phyloP scores from a whole-genome alignment of 2,797 vertebrate species.

The Anableps anableps region DNA sequence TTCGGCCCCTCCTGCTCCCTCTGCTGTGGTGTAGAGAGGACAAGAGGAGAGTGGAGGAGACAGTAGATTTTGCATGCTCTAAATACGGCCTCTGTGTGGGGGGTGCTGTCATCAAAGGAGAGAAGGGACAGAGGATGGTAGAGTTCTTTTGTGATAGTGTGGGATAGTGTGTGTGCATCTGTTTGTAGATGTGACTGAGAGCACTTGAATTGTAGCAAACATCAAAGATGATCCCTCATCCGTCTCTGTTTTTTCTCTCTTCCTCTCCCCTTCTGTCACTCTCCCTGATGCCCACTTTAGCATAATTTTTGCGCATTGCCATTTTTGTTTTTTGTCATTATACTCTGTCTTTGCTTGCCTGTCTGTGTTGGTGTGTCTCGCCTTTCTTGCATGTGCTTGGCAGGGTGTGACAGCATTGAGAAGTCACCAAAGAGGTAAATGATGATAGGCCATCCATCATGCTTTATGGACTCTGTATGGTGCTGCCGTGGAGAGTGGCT shows the following conservation, averaged over 20 bases:
- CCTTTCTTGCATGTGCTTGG: constrained; percentile 74
- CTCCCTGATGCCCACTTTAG: constrained; percentile 66
- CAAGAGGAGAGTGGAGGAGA: constrained; percentile 73
- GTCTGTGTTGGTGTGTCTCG: constrained; percentile 68
- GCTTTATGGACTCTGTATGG: constrained; percentile 81
- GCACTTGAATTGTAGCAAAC: constrained; percentile 68
- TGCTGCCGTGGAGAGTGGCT: constrained; percentile 75
- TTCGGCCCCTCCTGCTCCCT: constrained; percentile 38
- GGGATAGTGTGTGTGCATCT: constrained; percentile 21
- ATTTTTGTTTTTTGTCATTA: constrained; percentile 40
- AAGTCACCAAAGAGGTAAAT: constrained; percentile 83
- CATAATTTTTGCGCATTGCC: constrained; percentile 68
- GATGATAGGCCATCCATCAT: constrained; percentile 81
- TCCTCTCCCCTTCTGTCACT: constrained; percentile 42
- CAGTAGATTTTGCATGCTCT: constrained; percentile 84
- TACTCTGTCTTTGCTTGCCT: constrained; percentile 54
- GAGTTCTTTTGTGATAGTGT: constrained; percentile 48
- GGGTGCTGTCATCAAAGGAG: constrained; percentile 72
- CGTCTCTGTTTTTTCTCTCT: constrained; percentile 47
- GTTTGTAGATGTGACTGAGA: constrained; percentile 44
- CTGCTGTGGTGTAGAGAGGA: constrained; percentile 55
- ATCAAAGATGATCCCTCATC: constrained; percentile 68
- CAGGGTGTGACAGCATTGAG: constrained; percentile 79
- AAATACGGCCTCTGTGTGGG: constrained; percentile 78
- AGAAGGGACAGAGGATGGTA: constrained; percentile 64